A percentile compares a stretch with the other conserved stretches of the same genome.
phyloP scores from a whole-genome alignment of 2,888 invertebrate species.

The Lycophotia porphyrea region DNA sequence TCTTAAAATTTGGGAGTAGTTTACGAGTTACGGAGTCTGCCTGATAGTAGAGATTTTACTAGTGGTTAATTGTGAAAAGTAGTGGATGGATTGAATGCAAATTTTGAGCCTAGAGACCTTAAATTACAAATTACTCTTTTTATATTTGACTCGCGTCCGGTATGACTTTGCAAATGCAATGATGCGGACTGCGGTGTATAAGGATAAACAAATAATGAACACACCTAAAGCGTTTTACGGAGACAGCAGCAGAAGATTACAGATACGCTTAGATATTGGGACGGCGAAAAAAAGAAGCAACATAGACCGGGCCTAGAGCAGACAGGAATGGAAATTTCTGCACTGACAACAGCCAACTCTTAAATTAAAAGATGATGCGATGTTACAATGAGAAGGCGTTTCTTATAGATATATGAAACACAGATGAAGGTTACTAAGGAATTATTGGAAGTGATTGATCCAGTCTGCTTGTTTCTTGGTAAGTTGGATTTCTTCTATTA shows the following conservation, averaged over 20 bases:
- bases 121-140: background rate
- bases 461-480: background rate
- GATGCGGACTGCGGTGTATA: background rate
- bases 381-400: conserved; percentile 15
- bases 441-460: conserved; percentile 20
- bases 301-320: conserved; percentile 19
- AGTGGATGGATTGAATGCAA: background rate
- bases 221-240: conserved; percentile 3
- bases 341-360: conserved; percentile 18
- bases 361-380: conserved; percentile 66
- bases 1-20: conserved; percentile 3
- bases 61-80: background rate
- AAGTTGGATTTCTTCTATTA: background rate
- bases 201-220: background rate
- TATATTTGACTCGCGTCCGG: background rate
- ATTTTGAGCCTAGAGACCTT: background rate
- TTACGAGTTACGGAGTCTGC: background rate
- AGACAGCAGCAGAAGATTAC: conserved; percentile 5
- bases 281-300: conserved; percentile 16
- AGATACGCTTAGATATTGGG: background rate
- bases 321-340: conserved; percentile 26
- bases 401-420: conserved; percentile 16
- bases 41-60: conserved; percentile 1
- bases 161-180: background rate
- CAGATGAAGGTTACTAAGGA: conserved; percentile 14